Evolutionary conservation across 1,140 invertebrate species (phyloP).

Genomic region (Neodiprion virginianus): DNA sequence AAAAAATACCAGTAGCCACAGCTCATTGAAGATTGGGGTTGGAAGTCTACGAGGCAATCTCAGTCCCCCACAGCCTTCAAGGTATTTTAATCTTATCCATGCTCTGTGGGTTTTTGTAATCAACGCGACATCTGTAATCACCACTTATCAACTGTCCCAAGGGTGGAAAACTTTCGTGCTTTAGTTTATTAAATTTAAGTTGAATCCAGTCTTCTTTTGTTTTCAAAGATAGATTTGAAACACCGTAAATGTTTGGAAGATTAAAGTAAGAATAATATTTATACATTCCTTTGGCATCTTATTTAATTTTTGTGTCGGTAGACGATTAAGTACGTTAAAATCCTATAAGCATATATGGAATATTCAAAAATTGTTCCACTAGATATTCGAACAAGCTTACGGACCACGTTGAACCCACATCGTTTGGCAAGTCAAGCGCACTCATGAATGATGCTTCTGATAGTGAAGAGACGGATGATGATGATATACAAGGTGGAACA

Average conservation of each 20-base stretch:
- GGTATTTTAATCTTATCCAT: background rate
- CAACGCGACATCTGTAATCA: background rate
- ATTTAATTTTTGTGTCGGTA: too few species aligned
- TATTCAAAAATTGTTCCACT: background rate
- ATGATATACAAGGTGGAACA: conserved; percentile 52
- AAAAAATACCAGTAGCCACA: conserved; percentile 35
- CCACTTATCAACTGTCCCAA: too few species aligned
- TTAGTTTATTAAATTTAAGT: too few species aligned
- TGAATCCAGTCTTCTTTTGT: too few species aligned
- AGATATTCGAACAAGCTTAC: conserved; percentile 30
- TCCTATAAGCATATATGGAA: too few species aligned
- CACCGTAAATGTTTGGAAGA: too few species aligned
- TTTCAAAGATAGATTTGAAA: too few species aligned
- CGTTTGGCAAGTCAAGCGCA: conserved; percentile 42
- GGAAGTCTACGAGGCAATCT: background rate
- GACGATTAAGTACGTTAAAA: too few species aligned
- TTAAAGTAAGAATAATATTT: too few species aligned
- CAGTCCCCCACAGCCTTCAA: background rate
- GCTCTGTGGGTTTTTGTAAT: conserved; percentile 14
- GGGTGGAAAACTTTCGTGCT: too few species aligned
- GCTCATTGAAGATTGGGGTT: background rate
- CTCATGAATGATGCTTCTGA: conserved; percentile 53
- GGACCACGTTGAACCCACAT: conserved; percentile 31
- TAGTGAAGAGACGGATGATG: conserved; percentile 54
- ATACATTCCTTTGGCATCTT: too few species aligned